A percentile compares a stretch with the other conserved stretches of the same genome.
Conservation (phyloP, 2,888 invertebrate species). For the Lasiommata megera region DNA sequence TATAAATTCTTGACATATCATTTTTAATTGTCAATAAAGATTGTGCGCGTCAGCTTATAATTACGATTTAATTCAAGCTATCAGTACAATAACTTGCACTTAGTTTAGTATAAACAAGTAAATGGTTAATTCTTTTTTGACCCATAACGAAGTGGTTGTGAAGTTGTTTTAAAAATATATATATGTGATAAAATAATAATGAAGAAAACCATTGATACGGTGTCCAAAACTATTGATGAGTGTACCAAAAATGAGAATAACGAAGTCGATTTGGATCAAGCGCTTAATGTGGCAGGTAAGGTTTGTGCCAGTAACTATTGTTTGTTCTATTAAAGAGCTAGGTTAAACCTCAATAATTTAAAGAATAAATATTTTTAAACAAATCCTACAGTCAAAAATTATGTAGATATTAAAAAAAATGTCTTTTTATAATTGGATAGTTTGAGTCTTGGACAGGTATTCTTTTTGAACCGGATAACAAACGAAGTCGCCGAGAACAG, state of each 20-base stretch:
- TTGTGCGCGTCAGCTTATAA: background rate
- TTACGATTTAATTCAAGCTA: conserved; percentile 4
- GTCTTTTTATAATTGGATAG: too few relatives aligned
- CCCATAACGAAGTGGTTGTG: conserved; percentile 11
- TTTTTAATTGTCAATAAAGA: conserved; percentile 9
- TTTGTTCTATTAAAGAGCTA: too few relatives aligned
- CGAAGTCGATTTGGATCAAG: conserved; percentile 59
- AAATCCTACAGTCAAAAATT: too few relatives aligned
- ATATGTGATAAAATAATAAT: conserved; percentile 34
- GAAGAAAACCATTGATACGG: conserved; percentile 44
- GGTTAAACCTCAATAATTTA: too few relatives aligned
- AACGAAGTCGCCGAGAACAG: too few relatives aligned
- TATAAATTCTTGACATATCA: background rate
- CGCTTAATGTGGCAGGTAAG: conserved; percentile 43
- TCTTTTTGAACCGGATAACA: too few relatives aligned
- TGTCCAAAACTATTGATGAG: conserved; percentile 38
- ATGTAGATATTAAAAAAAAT: too few relatives aligned
- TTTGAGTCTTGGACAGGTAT: too few relatives aligned
- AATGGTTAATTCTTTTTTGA: conserved; percentile 5
- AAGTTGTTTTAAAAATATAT: background rate
- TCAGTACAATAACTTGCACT: background rate
- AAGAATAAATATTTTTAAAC: too few relatives aligned
- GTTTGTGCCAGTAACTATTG: background rate
- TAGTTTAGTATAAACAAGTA: background rate
- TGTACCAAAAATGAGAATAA: conserved; percentile 30